A percentile compares a stretch with the other conserved stretches of the same genome.
Evolutionary conservation across 2,888 invertebrate species (phyloP).

Genomic region (Antheraea assamensis): DNA sequence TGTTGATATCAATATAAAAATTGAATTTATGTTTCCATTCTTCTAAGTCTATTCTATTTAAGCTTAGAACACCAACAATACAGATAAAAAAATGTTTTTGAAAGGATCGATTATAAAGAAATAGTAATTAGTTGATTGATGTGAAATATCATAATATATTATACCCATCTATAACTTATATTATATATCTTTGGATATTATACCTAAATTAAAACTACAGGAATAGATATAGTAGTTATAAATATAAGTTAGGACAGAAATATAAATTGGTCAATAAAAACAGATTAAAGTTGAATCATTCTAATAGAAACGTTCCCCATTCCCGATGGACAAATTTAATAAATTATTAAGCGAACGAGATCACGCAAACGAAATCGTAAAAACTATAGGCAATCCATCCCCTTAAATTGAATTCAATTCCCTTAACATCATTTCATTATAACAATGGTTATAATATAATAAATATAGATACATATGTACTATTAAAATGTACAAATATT

Average conservation of each 20-base stretch:
- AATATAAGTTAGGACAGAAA: conserved; percentile 23
- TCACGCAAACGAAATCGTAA: conserved; percentile 81
- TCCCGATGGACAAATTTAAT: conserved; percentile 77
- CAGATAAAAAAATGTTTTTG: too few relatives aligned
- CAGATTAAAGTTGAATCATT: conserved; percentile 72
- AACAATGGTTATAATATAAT: conserved; percentile 27
- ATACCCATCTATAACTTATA: background rate
- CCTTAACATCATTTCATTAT: conserved; percentile 56
- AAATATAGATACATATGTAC: background rate
- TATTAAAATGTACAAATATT: background rate
- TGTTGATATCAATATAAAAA: background rate
- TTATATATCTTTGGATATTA: background rate
- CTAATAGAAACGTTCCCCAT: conserved; percentile 51
- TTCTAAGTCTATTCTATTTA: too few relatives aligned
- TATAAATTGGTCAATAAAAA: conserved; percentile 56
- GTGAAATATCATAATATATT: too few relatives aligned
- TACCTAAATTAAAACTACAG: background rate
- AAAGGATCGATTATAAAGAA: too few relatives aligned
- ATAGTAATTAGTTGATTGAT: too few relatives aligned
- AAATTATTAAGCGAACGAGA: conserved; percentile 75
- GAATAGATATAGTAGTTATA: background rate
- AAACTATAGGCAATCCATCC: conserved; percentile 76
- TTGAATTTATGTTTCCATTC: too few relatives aligned
- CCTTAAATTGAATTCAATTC: conserved; percentile 73
- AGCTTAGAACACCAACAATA: too few relatives aligned